Percentiles rank a stretch among this genome's conserved stretches.
Evolutionary conservation across 2,113 vertebrate species (phyloP).

Genomic region (Notechis scutatus): DNA sequence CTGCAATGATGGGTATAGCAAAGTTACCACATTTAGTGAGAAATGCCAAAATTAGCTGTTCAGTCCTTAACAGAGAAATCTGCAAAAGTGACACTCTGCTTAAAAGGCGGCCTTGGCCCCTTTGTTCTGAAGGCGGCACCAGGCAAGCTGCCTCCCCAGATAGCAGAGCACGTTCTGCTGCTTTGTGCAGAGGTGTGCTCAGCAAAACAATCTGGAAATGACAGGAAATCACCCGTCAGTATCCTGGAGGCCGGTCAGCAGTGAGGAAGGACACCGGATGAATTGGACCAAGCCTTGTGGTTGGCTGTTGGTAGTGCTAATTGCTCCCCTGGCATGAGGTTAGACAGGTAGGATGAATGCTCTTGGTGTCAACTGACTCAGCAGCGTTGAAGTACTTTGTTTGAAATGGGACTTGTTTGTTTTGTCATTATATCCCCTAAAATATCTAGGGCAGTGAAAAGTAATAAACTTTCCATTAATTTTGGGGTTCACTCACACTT

Average conservation of each 20-base stretch:
- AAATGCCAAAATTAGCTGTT: background rate
- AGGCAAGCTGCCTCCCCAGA: background rate
- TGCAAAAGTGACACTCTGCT: background rate
- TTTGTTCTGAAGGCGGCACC: background rate
- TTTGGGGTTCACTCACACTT: background rate
- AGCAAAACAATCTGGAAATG: background rate
- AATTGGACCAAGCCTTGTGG: background rate
- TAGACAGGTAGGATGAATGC: background rate
- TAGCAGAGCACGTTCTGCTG: constrained; percentile 12
- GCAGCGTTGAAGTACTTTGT: no score
- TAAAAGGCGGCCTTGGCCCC: background rate
- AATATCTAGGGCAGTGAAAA: background rate
- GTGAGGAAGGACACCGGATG: background rate
- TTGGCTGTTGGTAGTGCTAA: background rate
- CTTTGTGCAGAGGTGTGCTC: background rate
- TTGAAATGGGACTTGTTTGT: no score
- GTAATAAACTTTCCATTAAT: background rate
- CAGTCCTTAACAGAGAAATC: no score
- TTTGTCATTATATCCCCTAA: background rate
- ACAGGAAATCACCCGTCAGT: constrained; percentile 9
- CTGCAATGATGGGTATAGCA: background rate
- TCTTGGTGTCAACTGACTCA: background rate
- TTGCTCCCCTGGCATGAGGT: background rate
- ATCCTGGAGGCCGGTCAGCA: constrained; percentile 1
- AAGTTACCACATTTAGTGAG: background rate